phyloP scores from a whole-genome alignment of 2,888 invertebrate species.

The Acronicta alni region DNA sequence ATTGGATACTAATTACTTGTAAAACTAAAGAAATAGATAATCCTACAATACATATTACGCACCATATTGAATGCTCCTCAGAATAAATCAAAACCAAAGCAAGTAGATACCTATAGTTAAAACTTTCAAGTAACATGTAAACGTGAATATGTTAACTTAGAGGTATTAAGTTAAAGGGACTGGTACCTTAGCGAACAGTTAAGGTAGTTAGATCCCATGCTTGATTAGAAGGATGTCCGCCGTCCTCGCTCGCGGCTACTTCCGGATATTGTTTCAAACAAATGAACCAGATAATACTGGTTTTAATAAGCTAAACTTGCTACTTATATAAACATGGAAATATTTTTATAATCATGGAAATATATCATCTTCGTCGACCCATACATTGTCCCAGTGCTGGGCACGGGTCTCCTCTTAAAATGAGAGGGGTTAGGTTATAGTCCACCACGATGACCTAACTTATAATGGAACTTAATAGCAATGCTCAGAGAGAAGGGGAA shows the following conservation, averaged over 20 bases:
- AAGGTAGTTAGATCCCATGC: constrained; percentile 70
- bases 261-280: constrained; percentile 76
- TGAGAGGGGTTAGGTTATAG: no score
- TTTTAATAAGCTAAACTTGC: constrained; percentile 28
- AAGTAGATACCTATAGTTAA: constrained; percentile 6
- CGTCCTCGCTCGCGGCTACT: constrained; percentile 78
- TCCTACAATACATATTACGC: no score
- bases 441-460: no score
- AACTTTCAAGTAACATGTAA: constrained; percentile 45
- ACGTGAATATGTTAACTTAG: constrained; percentile 53
- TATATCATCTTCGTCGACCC: no score
- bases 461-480: no score
- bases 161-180: constrained; percentile 49
- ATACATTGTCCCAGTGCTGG: no score
- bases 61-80: no score
- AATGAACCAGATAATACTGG: constrained; percentile 57
- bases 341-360: no score
- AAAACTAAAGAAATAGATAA: no score
- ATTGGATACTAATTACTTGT: no score
- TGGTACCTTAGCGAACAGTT: constrained; percentile 61
- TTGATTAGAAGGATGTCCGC: constrained; percentile 77
- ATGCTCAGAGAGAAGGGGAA: no score
- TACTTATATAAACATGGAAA: neutral
- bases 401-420: no score
- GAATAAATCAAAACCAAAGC: constrained; percentile 9